Conservation (phyloP, 1,140 invertebrate species). For the Chironomus tepperi region DNA sequence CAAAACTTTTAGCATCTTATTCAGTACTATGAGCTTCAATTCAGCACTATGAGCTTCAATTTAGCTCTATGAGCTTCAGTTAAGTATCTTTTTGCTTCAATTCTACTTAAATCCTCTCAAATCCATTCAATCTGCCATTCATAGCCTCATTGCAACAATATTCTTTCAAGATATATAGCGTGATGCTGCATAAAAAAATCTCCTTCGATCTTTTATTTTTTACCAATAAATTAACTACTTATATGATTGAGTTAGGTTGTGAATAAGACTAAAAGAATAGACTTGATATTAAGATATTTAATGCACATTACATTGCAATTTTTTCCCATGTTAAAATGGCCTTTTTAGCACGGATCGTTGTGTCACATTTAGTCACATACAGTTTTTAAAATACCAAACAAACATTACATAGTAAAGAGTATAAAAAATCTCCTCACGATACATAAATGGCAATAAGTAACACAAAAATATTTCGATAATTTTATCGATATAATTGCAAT, state of each 20-base stretch:
- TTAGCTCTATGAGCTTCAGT: too few species aligned
- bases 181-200: not conserved
- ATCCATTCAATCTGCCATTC: too few species aligned
- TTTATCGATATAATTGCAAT: slow-evolving; percentile 22
- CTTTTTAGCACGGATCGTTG: not conserved
- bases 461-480: slow-evolving; percentile 16
- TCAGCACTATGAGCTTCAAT: too few species aligned
- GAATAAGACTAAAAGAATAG: too few species aligned
- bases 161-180: not conserved
- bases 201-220: not conserved
- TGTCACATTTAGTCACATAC: slow-evolving; percentile 6
- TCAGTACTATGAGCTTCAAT: too few species aligned
- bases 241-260: too few species aligned
- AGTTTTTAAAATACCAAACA: slow-evolving; percentile 4
- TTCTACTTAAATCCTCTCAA: too few species aligned
- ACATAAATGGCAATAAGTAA: not conserved
- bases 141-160: too few species aligned
- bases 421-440: not conserved
- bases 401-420: not conserved
- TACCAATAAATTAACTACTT: not conserved
- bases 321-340: not conserved
- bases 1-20: too few species aligned
- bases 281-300: not conserved
- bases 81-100: too few species aligned
- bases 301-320: not conserved